A percentile compares a stretch with the other conserved stretches of the same genome.
Conservation (phyloP, 1,140 invertebrate genomes). For the Zaprionus inermis region DNA sequence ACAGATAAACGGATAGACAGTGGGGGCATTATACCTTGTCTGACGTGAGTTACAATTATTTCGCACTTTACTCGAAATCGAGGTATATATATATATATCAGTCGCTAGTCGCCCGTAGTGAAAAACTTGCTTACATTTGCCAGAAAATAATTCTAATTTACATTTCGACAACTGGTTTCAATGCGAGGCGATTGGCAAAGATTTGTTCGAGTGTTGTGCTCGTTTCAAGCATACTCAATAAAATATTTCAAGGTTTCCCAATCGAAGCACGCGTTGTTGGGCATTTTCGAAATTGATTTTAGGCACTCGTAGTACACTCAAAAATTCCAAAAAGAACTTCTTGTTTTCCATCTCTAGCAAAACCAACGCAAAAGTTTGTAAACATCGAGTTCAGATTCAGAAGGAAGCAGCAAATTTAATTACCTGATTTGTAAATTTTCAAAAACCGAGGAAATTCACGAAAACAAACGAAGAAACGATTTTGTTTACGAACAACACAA, state of each 20-base stretch:
- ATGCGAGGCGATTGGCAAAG: slow-evolving; percentile 14
- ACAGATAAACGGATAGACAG: background rate
- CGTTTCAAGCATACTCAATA: slow-evolving; percentile 13
- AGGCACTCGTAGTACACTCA: background rate
- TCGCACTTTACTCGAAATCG: slow-evolving; percentile 1
- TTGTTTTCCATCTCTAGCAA: too few species aligned
- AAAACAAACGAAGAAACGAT: slow-evolving; percentile 23
- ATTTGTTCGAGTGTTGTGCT: slow-evolving; percentile 9
- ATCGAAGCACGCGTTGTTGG: background rate
- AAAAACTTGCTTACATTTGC: background rate
- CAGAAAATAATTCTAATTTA: slow-evolving; percentile 7
- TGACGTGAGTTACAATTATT: slow-evolving; percentile 31
- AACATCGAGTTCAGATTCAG: background rate
- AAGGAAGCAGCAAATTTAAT: slow-evolving; percentile 5
- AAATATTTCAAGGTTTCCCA: slow-evolving; percentile 34
- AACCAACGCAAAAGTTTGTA: background rate
- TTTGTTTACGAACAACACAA: slow-evolving; percentile 46
- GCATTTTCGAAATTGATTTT: background rate
- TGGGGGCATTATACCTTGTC: slow-evolving; percentile 5
- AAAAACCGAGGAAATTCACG: background rate
- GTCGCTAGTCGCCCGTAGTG: background rate
- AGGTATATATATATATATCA: background rate
- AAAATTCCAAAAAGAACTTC: background rate
- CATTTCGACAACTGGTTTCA: slow-evolving; percentile 39
- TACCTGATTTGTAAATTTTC: slow-evolving; percentile 31